A percentile compares a stretch with the other conserved stretches of the same genome.
Evolutionary conservation across 1,140 invertebrate genomes (phyloP).

Genomic region (Leucophenga varia): DNA sequence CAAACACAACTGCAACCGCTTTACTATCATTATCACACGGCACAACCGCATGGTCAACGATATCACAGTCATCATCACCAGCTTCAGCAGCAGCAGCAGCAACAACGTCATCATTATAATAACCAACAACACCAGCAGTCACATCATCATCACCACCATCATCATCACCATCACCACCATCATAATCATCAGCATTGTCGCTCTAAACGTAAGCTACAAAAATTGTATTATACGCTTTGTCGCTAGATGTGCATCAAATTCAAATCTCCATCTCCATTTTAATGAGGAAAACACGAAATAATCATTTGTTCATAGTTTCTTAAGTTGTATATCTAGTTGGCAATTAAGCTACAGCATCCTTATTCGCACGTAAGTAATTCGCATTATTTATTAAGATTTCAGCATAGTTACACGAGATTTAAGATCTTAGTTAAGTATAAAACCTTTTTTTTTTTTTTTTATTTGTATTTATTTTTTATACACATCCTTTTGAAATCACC

Average conservation of each 20-base stretch:
- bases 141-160: conserved; percentile 38
- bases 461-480: too few species aligned
- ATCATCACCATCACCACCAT: conserved; percentile 25
- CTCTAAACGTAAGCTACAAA: conserved; percentile 54
- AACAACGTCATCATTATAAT: conserved; percentile 23
- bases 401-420: too few species aligned
- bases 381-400: too few species aligned
- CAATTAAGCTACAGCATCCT: too few species aligned
- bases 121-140: conserved; percentile 23
- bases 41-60: conserved; percentile 16
- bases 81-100: conserved; percentile 29
- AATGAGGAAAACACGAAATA: conserved; percentile 12
- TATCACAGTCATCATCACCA: conserved; percentile 20
- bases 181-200: conserved; percentile 25
- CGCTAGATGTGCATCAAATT: conserved; percentile 41
- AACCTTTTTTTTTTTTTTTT: too few species aligned
- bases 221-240: conserved; percentile 55
- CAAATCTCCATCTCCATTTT: not conserved
- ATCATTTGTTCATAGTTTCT: too few species aligned
- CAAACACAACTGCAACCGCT: conserved; percentile 14
- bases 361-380: too few species aligned
- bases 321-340: too few species aligned
- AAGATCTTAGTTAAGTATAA: too few species aligned
- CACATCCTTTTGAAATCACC: too few species aligned
- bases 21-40: conserved; percentile 8